Percentiles rank a stretch among this genome's conserved stretches.
Conservation (phyloP, 2,113 vertebrate genomes). For the Lethenteron reissneri region DNA sequence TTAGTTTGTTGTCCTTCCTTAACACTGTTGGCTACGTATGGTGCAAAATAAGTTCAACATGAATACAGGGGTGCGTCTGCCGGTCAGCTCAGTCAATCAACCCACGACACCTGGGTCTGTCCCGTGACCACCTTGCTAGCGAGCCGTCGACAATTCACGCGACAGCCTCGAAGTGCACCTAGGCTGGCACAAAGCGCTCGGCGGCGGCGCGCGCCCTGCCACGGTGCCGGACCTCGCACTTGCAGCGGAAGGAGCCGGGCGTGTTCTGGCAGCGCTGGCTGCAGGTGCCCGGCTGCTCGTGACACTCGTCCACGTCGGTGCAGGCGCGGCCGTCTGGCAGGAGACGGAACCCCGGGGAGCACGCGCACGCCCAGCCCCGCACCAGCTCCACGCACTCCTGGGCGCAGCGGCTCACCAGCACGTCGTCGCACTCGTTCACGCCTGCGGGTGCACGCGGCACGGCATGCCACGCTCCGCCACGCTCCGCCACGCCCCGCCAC, state of each 20-base stretch:
- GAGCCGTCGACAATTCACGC: not conserved
- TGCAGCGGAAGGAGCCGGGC: constrained; percentile 23
- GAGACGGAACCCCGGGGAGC: constrained; percentile 20
- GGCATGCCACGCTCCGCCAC: not conserved
- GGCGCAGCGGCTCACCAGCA: constrained; percentile 22
- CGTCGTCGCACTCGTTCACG: constrained; percentile 21
- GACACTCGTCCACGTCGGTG: constrained; percentile 24
- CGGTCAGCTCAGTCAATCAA: no score
- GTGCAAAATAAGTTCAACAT: no score
- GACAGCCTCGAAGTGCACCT: constrained; percentile 22
- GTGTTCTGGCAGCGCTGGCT: constrained; percentile 27
- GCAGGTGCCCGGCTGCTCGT: constrained; percentile 19
- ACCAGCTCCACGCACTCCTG: constrained; percentile 26
- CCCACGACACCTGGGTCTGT: no score
- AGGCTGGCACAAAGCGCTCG: constrained; percentile 26
- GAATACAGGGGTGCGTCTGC: no score
- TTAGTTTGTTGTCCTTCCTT: no score
- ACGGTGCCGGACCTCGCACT: constrained; percentile 23
- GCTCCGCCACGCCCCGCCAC: no score
- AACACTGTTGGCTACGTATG: no score
- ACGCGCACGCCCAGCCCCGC: constrained; percentile 26
- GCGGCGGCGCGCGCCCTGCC: constrained; percentile 22
- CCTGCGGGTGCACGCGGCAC: constrained; percentile 13
- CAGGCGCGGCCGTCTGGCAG: constrained; percentile 30
- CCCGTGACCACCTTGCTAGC: no score